These are phyloP conservation scores for Ectemnius cavifrons DNA, from an alignment of 2,888 invertebrate genomes.

Conservation along the genomic window DNA sequence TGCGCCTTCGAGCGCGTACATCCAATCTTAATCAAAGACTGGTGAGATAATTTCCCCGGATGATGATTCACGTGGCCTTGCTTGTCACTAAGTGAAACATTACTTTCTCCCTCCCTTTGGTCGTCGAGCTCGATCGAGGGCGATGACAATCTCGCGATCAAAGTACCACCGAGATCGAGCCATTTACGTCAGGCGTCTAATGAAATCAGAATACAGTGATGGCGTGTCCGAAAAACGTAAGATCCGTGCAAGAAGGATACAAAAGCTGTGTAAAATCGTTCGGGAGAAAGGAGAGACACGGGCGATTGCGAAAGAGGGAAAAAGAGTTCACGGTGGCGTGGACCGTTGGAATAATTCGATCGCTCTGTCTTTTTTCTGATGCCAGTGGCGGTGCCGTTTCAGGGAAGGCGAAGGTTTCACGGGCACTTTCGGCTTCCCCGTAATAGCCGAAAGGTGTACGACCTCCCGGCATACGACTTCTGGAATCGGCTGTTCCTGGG, in stretches of 20 bases:
- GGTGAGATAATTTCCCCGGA: not conserved
- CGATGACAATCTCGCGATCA: not conserved
- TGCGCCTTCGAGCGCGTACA: not conserved
- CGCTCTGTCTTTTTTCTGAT: not conserved
- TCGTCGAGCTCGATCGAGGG: not conserved
- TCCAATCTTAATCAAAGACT: not conserved
- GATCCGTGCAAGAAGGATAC: no score
- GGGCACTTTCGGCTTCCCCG: conserved; percentile 51
- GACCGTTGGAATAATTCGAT: not conserved
- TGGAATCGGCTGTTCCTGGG: conserved; percentile 43
- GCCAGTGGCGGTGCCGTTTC: not conserved
- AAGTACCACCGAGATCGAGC: not conserved
- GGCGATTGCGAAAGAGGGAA: no score
- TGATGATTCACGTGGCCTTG: not conserved
- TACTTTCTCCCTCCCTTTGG: conserved; percentile 4
- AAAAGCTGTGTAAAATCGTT: no score
- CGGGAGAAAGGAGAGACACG: no score
- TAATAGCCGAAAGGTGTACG: conserved; percentile 45
- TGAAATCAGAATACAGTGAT: not conserved
- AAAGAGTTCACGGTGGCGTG: no score
- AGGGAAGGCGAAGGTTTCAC: conserved; percentile 12
- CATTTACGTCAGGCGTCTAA: not conserved
- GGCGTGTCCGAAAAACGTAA: no score
- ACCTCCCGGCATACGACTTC: conserved; percentile 47
- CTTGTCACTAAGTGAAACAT: conserved; percentile 5